Percentiles rank a stretch among this genome's conserved stretches.
Conservation (phyloP, 1,140 invertebrate genomes). For the Drosophila tristis region DNA sequence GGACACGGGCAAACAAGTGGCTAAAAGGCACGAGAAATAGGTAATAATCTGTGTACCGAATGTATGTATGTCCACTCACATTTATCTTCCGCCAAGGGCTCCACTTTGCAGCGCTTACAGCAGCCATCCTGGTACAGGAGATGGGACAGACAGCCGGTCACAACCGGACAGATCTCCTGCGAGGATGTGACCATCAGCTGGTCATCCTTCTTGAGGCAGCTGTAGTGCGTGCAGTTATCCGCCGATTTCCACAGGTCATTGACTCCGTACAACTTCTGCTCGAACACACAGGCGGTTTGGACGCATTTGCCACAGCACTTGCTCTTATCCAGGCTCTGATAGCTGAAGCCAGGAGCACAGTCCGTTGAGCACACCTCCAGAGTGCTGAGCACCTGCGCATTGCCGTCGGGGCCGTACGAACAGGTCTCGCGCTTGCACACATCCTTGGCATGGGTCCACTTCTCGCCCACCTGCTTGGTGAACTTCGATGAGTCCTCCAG, state of each 20-base stretch:
- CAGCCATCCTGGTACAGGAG: slow-evolving; percentile 86
- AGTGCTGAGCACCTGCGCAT: slow-evolving; percentile 85
- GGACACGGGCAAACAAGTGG: slow-evolving; percentile 85
- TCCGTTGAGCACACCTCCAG: slow-evolving; percentile 85
- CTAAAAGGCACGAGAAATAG: slow-evolving; percentile 73
- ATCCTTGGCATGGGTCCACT: slow-evolving; percentile 84
- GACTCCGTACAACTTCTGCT: slow-evolving; percentile 85
- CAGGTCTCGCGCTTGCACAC: slow-evolving; percentile 88
- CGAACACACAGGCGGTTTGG: slow-evolving; percentile 87
- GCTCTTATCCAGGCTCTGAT: slow-evolving; percentile 77
- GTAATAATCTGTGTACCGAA: background rate
- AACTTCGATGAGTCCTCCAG: slow-evolving; percentile 85
- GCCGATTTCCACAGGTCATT: slow-evolving; percentile 87
- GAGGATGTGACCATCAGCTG: slow-evolving; percentile 85
- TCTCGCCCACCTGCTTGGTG: slow-evolving; percentile 85
- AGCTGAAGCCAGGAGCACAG: slow-evolving; percentile 87
- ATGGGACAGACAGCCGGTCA: slow-evolving; percentile 86
- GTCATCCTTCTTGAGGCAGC: slow-evolving; percentile 63
- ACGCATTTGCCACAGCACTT: slow-evolving; percentile 90
- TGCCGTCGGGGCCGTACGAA: slow-evolving; percentile 84
- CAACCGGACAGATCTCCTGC: slow-evolving; percentile 86
- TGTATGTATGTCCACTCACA: slow-evolving; percentile 50
- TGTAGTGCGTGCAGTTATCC: slow-evolving; percentile 88
- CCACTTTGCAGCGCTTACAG: slow-evolving; percentile 87
- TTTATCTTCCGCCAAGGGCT: slow-evolving; percentile 82